Evolutionary conservation across 2,113 vertebrate species (phyloP).

Genomic region (Atrichornis clamosus): DNA sequence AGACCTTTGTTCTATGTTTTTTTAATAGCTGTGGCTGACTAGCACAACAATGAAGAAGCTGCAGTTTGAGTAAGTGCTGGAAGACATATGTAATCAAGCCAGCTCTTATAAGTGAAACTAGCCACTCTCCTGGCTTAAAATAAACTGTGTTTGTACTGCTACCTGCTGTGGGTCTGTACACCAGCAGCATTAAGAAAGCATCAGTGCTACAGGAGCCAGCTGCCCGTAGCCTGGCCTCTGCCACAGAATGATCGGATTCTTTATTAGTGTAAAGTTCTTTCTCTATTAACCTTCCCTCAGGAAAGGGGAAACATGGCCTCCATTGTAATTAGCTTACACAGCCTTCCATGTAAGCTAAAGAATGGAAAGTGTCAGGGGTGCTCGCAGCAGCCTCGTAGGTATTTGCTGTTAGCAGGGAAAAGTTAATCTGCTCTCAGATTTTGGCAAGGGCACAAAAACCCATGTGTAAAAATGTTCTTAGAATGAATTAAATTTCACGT

Average conservation of each 20-base stretch:
- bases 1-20: neutral
- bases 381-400: neutral
- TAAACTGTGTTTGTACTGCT: neutral
- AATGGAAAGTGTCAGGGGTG: neutral
- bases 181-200: neutral
- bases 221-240: neutral
- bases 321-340: neutral
- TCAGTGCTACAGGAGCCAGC: neutral
- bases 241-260: neutral
- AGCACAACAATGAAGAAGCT: neutral
- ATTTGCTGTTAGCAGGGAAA: neutral
- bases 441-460: constrained; percentile 11
- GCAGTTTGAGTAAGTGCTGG: neutral
- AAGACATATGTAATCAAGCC: neutral
- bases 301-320: neutral
- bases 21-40: neutral
- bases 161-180: neutral
- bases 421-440: constrained; percentile 5
- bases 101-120: neutral
- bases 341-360: neutral
- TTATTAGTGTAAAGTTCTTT: neutral
- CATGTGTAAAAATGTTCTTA: neutral
- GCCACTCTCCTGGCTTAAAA: neutral
- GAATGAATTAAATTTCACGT: neutral
- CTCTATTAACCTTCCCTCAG: constrained; percentile 39